Evolutionary conservation across 2,888 invertebrate species (phyloP), one percentile per base, ranked within the genome.

Genomic region (Chalcosyrphus nemorum): DNA sequence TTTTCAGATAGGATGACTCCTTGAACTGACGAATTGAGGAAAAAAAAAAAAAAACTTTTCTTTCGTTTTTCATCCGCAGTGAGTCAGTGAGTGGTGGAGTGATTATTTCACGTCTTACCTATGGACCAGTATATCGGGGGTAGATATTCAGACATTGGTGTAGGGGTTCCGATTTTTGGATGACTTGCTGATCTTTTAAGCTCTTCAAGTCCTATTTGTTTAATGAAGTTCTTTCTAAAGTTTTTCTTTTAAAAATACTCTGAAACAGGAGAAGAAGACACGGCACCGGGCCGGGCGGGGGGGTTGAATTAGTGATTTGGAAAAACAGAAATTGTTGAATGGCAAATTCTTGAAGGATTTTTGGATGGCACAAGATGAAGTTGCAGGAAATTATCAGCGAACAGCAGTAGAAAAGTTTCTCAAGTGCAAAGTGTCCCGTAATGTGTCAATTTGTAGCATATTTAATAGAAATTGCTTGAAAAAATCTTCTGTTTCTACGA

Each of bases 181-280:
- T 84, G 80, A 84, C 84, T 84, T 74, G 84, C 84, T 84, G 80
- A 84, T 84, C 84, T 84, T 80, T 80, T 84, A 84, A 84, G 84
- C 84, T 84, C 82, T 80, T 84, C 61, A 84, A 80, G 74, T 56
- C 80, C 84, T 75, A 84, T 84, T 84, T 84, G 84, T 75, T 80
- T 75, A 74, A 80, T 72, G 78, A 84, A 84, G 84, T 84, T 84
- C 65, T 59, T 70, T 75, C 13, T 19, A 65, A 75, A 84, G 63
- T 84, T 84, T 52, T 80, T 45, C 78, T 29, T 63, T 70, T 27
- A 43, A 43, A 70, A 63, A 56, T 71, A 6, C 54, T 9, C 21
- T 13, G 56, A 27, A 27, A n/a, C 15, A n/a, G 63, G 11, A 19
- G n/a, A 15, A 5, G 21, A n/a, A n/a, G n/a, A n/a, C n/a, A n/a